A percentile compares a stretch with the other conserved stretches of the same genome.
phyloP scores from a whole-genome alignment of 1,140 invertebrate species.

The Dufourea novaeangliae region DNA sequence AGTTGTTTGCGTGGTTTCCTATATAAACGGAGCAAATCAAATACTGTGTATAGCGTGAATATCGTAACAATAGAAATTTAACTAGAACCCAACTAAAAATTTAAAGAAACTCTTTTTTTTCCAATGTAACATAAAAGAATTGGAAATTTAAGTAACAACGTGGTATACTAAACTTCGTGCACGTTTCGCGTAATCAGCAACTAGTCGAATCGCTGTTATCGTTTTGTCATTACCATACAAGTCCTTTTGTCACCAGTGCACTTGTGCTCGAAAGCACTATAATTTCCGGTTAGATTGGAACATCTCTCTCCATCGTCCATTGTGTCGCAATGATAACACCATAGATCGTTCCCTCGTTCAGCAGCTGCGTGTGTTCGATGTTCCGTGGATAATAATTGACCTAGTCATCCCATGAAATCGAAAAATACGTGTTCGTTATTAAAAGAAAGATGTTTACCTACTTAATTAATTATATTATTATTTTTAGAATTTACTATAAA shows the following conservation, averaged over 20 bases:
- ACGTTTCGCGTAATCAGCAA: background rate
- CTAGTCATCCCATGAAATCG: constrained; percentile 50
- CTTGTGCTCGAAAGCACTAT: constrained; percentile 85
- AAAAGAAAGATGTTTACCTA: too few species aligned
- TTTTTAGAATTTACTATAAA: too few species aligned
- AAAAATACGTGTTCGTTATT: too few species aligned
- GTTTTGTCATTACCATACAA: constrained; percentile 86
- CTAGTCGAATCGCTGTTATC: background rate
- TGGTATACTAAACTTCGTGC: background rate
- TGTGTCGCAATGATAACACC: constrained; percentile 90
- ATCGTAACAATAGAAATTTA: too few species aligned
- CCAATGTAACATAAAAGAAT: too few species aligned
- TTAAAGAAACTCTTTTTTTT: too few species aligned
- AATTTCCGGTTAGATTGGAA: constrained; percentile 84
- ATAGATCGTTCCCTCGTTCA: constrained; percentile 88
- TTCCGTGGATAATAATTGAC: constrained; percentile 82
- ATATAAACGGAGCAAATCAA: too few species aligned
- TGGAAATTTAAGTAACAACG: background rate
- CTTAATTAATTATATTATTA: too few species aligned
- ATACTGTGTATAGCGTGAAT: too few species aligned
- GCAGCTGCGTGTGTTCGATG: constrained; percentile 89
- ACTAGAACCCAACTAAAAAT: too few species aligned
- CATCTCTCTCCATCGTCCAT: constrained; percentile 88
- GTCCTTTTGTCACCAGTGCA: constrained; percentile 88
- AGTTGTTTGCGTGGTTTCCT: too few species aligned